phyloP scores from a whole-genome alignment of 2,888 invertebrate genomes.

The Troides oblongomaculatus region DNA sequence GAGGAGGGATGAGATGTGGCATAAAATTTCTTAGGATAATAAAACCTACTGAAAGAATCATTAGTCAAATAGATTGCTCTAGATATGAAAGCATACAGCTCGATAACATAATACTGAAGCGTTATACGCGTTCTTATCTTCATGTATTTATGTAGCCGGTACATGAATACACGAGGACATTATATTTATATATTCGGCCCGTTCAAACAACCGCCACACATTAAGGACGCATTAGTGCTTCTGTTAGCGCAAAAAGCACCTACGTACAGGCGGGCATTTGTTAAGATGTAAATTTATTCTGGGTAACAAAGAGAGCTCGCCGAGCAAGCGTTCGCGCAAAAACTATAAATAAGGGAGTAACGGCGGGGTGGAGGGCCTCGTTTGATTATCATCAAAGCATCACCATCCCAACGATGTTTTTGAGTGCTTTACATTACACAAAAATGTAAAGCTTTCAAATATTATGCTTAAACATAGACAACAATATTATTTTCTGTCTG shows the following conservation, averaged over 20 bases:
- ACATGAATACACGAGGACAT: background rate
- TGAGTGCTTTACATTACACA: background rate
- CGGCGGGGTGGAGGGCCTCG: slow-evolving; percentile 2
- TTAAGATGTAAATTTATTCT: slow-evolving; percentile 75
- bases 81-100: too few relatives aligned
- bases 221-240: slow-evolving; percentile 61
- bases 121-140: too few relatives aligned
- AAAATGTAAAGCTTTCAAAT: too few relatives aligned
- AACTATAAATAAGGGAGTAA: slow-evolving; percentile 45
- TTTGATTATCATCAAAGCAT: slow-evolving; percentile 11
- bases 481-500: too few relatives aligned
- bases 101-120: too few relatives aligned
- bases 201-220: slow-evolving; percentile 43
- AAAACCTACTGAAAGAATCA: too few relatives aligned
- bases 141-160: background rate
- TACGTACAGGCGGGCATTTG: slow-evolving; percentile 56
- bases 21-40: too few relatives aligned
- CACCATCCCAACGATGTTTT: slow-evolving; percentile 1
- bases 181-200: background rate
- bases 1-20: too few relatives aligned
- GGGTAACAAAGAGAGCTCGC: slow-evolving; percentile 54
- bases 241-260: slow-evolving; percentile 56
- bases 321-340: slow-evolving; percentile 53
- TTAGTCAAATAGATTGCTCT: too few relatives aligned
- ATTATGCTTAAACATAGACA: too few relatives aligned